A percentile compares a stretch with the other conserved stretches of the same genome.
Conservation (phyloP, 2,797 vertebrate genomes). For the Phylloscopus collybita region DNA sequence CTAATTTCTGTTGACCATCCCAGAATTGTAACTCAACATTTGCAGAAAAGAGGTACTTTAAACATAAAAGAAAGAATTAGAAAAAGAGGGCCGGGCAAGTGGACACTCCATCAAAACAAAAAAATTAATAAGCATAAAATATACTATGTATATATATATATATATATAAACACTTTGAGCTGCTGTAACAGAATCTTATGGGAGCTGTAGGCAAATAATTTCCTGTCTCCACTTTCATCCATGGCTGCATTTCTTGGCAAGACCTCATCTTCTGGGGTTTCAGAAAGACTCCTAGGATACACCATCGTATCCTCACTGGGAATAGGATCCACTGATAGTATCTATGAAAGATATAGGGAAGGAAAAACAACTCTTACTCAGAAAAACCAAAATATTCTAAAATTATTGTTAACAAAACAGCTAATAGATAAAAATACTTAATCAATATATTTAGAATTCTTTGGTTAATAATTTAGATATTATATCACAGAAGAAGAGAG, state of each 20-base stretch:
- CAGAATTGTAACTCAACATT: not conserved
- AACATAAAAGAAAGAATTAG: not conserved
- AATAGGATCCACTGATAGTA: not conserved
- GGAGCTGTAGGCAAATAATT: not conserved
- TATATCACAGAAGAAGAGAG: not conserved
- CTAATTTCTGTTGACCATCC: not conserved
- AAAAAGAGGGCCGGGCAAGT: not conserved
- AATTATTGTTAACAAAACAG: not conserved
- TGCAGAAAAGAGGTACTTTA: not conserved
- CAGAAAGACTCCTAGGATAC: not conserved
- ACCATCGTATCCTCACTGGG: not conserved
- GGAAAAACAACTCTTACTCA: not conserved
- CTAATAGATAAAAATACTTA: not conserved
- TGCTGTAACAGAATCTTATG: not conserved
- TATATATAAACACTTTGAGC: not conserved
- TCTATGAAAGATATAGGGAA: not conserved
- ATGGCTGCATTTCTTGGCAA: slow-evolving; percentile 1
- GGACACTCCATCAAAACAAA: not conserved
- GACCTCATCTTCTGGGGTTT: not conserved
- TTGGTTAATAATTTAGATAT: not conserved
- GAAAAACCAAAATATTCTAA: not conserved
- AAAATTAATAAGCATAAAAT: not conserved
- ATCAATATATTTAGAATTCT: not conserved
- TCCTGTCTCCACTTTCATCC: slow-evolving; percentile 15
- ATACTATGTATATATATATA: not conserved